A percentile compares a stretch with the other conserved stretches of the same genome.
Evolutionary conservation across 1,140 invertebrate species (phyloP).

Genomic region (Adoxophyes honmai): DNA sequence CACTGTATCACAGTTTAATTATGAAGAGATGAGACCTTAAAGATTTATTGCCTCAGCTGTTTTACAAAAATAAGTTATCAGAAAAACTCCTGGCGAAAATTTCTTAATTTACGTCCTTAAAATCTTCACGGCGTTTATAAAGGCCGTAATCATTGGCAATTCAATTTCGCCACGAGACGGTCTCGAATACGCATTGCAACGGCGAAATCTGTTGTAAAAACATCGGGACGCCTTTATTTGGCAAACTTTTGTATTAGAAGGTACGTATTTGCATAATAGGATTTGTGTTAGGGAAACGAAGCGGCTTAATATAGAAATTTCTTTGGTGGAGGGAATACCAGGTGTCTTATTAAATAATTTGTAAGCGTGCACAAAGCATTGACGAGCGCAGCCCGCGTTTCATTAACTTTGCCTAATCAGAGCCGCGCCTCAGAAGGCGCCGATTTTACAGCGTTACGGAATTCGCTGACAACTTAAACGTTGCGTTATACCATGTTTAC

Average conservation of each 20-base stretch:
- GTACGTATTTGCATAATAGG: slow-evolving; percentile 13
- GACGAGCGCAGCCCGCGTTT: slow-evolving; percentile 6
- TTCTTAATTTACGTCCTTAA: not conserved
- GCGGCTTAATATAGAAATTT: slow-evolving; percentile 12
- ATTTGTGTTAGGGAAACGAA: slow-evolving; percentile 13
- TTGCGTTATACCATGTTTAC: too few relatives aligned
- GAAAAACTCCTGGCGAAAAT: not conserved
- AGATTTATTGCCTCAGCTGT: slow-evolving; percentile 25
- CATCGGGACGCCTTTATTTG: slow-evolving; percentile 14
- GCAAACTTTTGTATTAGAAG: slow-evolving; percentile 15
- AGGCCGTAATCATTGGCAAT: slow-evolving; percentile 3
- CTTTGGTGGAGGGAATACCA: not conserved
- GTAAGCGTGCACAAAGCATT: slow-evolving; percentile 11
- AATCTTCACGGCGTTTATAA: not conserved
- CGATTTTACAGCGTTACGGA: not conserved
- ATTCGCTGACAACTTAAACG: not conserved
- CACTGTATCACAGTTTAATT: slow-evolving; percentile 36
- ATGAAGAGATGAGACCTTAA: slow-evolving; percentile 28
- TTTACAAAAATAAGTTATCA: not conserved
- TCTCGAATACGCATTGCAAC: slow-evolving; percentile 8
- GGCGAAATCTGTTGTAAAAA: slow-evolving; percentile 12
- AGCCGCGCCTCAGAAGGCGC: not conserved
- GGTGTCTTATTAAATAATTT: slow-evolving; percentile 10
- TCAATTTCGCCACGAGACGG: not conserved
- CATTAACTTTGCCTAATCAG: slow-evolving; percentile 2